These are phyloP conservation scores for Palloptera scutellata DNA, from an alignment of 2,888 invertebrate species.

Conservation along the genomic window DNA sequence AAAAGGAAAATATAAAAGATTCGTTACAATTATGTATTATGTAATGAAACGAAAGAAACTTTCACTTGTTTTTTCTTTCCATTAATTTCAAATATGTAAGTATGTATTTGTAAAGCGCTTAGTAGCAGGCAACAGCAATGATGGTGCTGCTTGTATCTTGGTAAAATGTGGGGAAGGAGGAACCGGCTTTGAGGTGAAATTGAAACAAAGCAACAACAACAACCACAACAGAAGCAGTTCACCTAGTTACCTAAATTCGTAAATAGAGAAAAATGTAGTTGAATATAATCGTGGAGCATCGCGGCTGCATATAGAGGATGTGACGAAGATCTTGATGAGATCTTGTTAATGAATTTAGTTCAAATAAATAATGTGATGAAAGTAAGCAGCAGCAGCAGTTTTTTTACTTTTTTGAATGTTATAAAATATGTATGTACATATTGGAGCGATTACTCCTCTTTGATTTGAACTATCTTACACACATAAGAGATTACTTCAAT, in stretches of 20 bases:
- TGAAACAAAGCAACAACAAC: not conserved
- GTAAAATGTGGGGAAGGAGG: no score
- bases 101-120: no score
- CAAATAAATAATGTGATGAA: not conserved
- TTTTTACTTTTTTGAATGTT: no score
- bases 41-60: slow-evolving; percentile 13
- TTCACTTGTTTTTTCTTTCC: slow-evolving; percentile 12
- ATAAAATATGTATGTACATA: no score
- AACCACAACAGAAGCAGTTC: slow-evolving; percentile 25
- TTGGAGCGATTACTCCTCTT: no score
- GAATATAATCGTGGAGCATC: no score
- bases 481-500: no score
- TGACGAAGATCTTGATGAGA: slow-evolving; percentile 44
- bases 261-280: slow-evolving; percentile 20
- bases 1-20: not conserved
- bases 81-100: not conserved
- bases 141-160: not conserved
- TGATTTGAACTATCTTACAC: no score
- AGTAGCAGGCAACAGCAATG: not conserved
- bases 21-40: not conserved
- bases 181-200: no score
- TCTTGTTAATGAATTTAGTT: slow-evolving; percentile 56
- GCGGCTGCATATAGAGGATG: slow-evolving; percentile 23
- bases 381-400: no score
- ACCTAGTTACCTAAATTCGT: slow-evolving; percentile 40